Conservation (phyloP, 2,888 invertebrate genomes). For the Rhamphomyia laevipes region DNA sequence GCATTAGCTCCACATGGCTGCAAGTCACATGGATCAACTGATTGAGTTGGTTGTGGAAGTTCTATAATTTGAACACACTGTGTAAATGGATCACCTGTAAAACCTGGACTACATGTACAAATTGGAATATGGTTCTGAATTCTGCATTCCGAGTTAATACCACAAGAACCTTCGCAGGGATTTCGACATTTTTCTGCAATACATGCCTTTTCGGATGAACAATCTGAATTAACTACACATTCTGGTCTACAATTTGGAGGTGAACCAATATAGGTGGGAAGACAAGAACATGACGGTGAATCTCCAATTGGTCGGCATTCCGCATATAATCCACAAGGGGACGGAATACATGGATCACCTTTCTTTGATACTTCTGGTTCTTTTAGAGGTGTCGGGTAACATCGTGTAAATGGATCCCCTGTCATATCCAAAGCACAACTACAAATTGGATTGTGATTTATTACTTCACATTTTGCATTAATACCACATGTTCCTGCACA, state of each 20-base stretch:
- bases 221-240: conserved; percentile 51
- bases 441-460: conserved; percentile 73
- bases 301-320: conserved; percentile 50
- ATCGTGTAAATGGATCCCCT: conserved; percentile 71
- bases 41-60: conserved; percentile 44
- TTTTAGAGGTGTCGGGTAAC: conserved; percentile 41
- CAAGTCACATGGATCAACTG: conserved; percentile 57
- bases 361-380: conserved; percentile 19
- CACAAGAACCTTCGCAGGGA: conserved; percentile 60
- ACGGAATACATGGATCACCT: conserved; percentile 57
- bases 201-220: conserved; percentile 52
- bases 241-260: conserved; percentile 59
- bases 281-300: conserved; percentile 52
- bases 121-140: conserved; percentile 59
- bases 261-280: conserved; percentile 50
- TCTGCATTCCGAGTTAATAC: conserved; percentile 56
- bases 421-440: conserved; percentile 60
- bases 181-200: conserved; percentile 59
- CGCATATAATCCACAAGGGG: conserved; percentile 58
- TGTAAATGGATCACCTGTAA: conserved; percentile 55
- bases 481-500: conserved; percentile 71
- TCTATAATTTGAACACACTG: conserved; percentile 43
- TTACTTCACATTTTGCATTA: conserved; percentile 64
- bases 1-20: conserved; percentile 68
- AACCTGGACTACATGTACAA: conserved; percentile 48